Evolutionary conservation across 2,888 invertebrate genomes (phyloP), one percentile per base, ranked within the genome.

Genomic region (Mantis religiosa): DNA sequence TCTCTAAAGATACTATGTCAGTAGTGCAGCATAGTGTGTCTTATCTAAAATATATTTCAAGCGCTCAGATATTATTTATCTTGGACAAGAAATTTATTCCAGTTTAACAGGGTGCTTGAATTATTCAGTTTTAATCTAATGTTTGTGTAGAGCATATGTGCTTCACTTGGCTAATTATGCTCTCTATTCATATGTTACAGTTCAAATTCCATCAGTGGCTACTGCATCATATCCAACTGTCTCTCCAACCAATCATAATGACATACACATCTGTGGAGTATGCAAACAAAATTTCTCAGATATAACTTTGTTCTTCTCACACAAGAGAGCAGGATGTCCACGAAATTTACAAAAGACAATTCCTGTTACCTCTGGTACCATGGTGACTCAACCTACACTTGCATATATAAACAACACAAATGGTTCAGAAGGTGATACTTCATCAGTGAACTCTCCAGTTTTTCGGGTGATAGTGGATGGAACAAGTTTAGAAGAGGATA

Each of bases 231-330:
- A 84, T 81, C n/a, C 83, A 28, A 41, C n/a, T 28, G 28, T 85
- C 7, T n/a, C 87, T 20, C 27, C 54, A 27, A 12, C 34, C 30
- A 87, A 30, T 28, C 41, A 87, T 20, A 89, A 90, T 47, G 92
- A 92, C 89, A 89, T 91, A 27, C 91, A 91, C 81, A 92, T 92
- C 15, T 92, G 92, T 88, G 92, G 92, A 28, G 84, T 85, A 12
- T 92, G 92, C 90, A 91, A 91, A 87, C 87, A 89, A 27, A 90
- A 91, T 84, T 92, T 92, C 86, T 89, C 90, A 25, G 90, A 90
- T 84, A 90, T 92, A 30, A 89, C 91, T 30, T 25, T 89, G 34
- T 92, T 92, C 89, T 41, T 92, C 9, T 88, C 89, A 15, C 92
- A 92, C 90, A 92, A 91, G 85, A 85, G 87, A 6, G 28, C 88